Evolutionary conservation across 2,888 invertebrate genomes (phyloP).

Genomic region (Litoditis marina): DNA sequence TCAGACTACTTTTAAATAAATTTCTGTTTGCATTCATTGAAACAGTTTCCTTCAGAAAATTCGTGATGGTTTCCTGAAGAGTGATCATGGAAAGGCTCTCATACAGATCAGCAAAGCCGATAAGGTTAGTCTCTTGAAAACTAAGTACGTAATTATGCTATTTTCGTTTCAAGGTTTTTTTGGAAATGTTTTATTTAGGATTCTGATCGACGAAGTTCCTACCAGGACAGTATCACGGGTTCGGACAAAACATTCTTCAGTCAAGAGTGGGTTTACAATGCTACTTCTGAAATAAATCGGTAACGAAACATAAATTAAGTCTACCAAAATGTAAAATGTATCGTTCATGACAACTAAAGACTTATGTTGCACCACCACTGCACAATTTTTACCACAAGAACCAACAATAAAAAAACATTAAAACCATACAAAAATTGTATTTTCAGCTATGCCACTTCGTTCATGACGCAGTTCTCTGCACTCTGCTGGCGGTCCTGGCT

Average conservation of each 20-base stretch:
- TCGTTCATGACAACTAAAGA: too few species aligned
- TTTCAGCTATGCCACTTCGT: slow-evolving; percentile 39
- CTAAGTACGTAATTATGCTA: too few species aligned
- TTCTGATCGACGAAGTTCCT: too few species aligned
- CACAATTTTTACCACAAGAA: too few species aligned
- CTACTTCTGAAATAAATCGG: not conserved
- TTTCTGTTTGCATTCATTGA: not conserved
- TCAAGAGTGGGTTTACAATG: slow-evolving; percentile 23
- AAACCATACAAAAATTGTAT: too few species aligned
- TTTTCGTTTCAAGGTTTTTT: not conserved
- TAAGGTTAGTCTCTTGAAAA: slow-evolving; percentile 13
- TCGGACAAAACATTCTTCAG: slow-evolving; percentile 39
- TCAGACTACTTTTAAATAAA: too few species aligned
- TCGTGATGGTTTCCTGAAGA: slow-evolving; percentile 44
- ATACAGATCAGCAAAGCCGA: slow-evolving; percentile 31
- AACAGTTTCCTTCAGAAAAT: slow-evolving; percentile 41
- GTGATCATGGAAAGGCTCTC: slow-evolving; percentile 34
- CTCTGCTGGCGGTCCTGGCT: slow-evolving; percentile 73
- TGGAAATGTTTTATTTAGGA: too few species aligned
- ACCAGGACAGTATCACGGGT: slow-evolving; percentile 5
- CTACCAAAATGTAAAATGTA: too few species aligned
- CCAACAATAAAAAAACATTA: too few species aligned
- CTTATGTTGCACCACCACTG: too few species aligned
- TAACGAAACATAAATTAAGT: not conserved
- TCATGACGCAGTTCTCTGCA: slow-evolving; percentile 34